Evolutionary conservation across 2,113 vertebrate genomes (phyloP).

Genomic region (Campylomormyrus numenius): DNA sequence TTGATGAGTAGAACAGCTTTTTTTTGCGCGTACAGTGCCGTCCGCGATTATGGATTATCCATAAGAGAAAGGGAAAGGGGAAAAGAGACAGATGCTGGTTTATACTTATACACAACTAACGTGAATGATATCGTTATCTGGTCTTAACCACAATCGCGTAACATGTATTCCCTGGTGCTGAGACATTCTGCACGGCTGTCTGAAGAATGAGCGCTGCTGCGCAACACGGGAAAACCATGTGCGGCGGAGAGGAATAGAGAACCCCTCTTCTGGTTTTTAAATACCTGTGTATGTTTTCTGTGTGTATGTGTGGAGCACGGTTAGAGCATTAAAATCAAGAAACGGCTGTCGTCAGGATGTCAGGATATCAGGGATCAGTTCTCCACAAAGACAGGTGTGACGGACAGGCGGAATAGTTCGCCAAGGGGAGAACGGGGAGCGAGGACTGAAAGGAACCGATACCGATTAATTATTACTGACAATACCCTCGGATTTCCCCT

Average conservation of each 20-base stretch:
- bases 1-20: neutral
- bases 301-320: neutral
- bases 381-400: slow-evolving; percentile 35
- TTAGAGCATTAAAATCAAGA: neutral
- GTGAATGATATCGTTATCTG: neutral
- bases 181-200: slow-evolving; percentile 17
- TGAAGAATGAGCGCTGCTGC: slow-evolving; percentile 11
- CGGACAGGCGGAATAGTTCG: slow-evolving; percentile 24
- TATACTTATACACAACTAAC: neutral
- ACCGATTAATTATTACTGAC: slow-evolving; percentile 7
- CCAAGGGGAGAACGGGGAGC: neutral
- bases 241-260: slow-evolving; percentile 4
- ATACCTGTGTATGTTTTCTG: neutral
- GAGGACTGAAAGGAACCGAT: slow-evolving; percentile 4
- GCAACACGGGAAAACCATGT: slow-evolving; percentile 20
- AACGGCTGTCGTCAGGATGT: slow-evolving; percentile 30
- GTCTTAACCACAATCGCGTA: neutral
- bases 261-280: neutral
- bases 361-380: slow-evolving; percentile 19
- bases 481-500: slow-evolving; percentile 22
- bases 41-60: neutral
- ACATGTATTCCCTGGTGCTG: neutral
- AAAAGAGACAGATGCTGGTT: neutral
- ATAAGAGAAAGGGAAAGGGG: neutral
- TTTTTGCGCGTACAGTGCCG: neutral